Base-by-base conservation (phyloP, 2,797 vertebrate genomes). In the Poecilia wingei region DNA sequence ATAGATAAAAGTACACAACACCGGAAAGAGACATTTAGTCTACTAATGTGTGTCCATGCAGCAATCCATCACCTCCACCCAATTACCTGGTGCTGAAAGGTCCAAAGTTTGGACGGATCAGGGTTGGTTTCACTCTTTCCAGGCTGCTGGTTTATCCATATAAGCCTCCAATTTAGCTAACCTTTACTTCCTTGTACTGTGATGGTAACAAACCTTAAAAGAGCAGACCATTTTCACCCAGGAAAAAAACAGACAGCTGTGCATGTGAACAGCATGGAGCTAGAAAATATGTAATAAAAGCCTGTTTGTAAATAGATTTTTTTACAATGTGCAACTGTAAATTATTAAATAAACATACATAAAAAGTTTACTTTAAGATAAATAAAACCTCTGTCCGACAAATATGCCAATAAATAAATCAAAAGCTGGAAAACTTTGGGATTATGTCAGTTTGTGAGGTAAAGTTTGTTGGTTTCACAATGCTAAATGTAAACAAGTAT, bases 21-120 rank as follows among this genome's bases (percentile, higher is more conserved):
- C 22, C 0, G 3, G 2, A 36, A 47, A 22, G 16, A 51, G 1
- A 4, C 16, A 49, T 22, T 72, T 49, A 4, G 20, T 72, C 71
- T 33, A 2, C 46, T 28, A 51, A 6, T 53, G 33, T 53, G 6
- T 53, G 31, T 46, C 18, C 55, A 46, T 33, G n/a, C 55, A 46
- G 55, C 7, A 41, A 61, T 75, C 36, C 41, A 75, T 75, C 74
- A 75, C 8, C 74, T 61, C 74, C n/a, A 61, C n/a, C 31, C n/a
- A 43, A 64, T 61, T 41, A 75, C 20, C 16, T 18, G 20, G n/a
- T 46, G 25, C 33, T 75, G 39, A 45, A 46, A 28, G 36, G 73
- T 28, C 25, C 73, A 22, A 53, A 0, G 3, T 69, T 41, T 69
- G 66, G 39, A 43, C 0, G 1, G 55, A 33, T 31, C 12, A 61